These are phyloP conservation scores for Ardeotis arabs DNA, from an alignment of 2,113 vertebrate genomes.

Conservation along the genomic window DNA sequence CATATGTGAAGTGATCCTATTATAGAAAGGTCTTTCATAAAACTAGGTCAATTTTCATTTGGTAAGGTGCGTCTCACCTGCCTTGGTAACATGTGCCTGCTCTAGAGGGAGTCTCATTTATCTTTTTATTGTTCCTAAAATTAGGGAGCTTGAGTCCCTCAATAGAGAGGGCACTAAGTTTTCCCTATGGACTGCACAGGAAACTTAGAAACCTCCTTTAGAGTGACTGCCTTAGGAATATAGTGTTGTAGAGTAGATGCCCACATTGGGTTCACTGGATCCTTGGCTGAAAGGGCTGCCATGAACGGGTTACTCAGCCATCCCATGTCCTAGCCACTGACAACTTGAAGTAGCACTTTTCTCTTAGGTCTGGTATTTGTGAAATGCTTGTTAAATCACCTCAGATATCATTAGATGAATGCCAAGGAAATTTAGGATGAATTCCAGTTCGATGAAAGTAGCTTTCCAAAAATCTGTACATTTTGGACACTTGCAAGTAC, in stretches of 20 bases:
- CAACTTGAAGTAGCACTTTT: background rate
- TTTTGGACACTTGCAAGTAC: slow-evolving; percentile 39
- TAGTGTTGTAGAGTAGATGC: background rate
- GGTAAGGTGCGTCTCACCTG: background rate
- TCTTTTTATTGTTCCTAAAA: background rate
- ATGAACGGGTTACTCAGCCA: background rate
- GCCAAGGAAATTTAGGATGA: slow-evolving; percentile 62
- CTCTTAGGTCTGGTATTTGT: slow-evolving; percentile 9
- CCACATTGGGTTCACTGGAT: background rate
- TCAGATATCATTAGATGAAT: background rate
- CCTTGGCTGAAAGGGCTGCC: background rate
- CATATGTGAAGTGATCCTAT: background rate
- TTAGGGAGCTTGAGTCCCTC: background rate
- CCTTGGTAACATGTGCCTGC: background rate
- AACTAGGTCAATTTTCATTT: background rate
- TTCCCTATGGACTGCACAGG: rapidly evolving
- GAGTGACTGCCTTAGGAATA: background rate
- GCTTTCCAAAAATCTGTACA: slow-evolving; percentile 50
- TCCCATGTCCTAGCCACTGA: background rate
- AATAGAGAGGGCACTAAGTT: background rate
- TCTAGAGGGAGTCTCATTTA: background rate
- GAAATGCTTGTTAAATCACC: slow-evolving; percentile 36
- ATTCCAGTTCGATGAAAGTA: slow-evolving; percentile 43
- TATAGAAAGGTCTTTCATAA: background rate
- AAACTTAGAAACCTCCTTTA: background rate